phyloP scores from a whole-genome alignment of 2,888 invertebrate genomes.

The Pemphredon lugubris region DNA sequence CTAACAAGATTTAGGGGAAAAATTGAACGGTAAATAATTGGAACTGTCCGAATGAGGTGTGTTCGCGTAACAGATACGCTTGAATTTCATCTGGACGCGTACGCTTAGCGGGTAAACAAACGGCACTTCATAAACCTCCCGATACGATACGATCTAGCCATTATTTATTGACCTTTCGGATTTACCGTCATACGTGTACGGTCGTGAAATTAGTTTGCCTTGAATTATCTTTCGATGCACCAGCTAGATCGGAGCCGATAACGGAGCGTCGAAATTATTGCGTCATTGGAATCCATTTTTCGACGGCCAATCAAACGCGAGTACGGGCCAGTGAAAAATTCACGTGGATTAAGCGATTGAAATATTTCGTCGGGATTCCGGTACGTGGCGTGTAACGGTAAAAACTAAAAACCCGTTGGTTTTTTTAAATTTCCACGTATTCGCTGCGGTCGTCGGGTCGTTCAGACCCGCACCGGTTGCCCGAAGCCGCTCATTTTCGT shows the following conservation, averaged over 20 bases:
- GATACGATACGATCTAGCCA: constrained; percentile 61
- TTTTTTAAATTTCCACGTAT: background rate
- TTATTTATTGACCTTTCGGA: constrained; percentile 67
- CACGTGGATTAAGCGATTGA: background rate
- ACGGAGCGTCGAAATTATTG: constrained; percentile 57
- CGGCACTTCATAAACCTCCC: constrained; percentile 65
- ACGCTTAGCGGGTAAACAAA: constrained; percentile 66
- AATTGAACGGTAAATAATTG: constrained; percentile 46
- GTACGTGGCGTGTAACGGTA: too few relatives aligned
- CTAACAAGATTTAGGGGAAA: constrained; percentile 19
- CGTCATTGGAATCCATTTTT: constrained; percentile 64
- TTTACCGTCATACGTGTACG: constrained; percentile 54
- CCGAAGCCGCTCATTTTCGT: background rate
- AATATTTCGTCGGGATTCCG: background rate
- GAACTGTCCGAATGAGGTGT: constrained; percentile 19
- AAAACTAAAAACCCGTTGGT: too few relatives aligned
- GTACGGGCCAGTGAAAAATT: background rate
- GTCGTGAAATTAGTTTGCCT: constrained; percentile 63
- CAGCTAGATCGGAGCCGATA: constrained; percentile 41
- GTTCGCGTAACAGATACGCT: constrained; percentile 53
- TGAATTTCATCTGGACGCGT: constrained; percentile 58
- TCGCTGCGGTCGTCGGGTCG: background rate
- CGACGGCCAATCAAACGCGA: constrained; percentile 13
- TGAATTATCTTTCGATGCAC: constrained; percentile 63
- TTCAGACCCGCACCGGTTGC: background rate